These are phyloP conservation scores for Zaprionus ghesquierei DNA, from an alignment of 1,140 invertebrate species.

Conservation along the genomic window DNA sequence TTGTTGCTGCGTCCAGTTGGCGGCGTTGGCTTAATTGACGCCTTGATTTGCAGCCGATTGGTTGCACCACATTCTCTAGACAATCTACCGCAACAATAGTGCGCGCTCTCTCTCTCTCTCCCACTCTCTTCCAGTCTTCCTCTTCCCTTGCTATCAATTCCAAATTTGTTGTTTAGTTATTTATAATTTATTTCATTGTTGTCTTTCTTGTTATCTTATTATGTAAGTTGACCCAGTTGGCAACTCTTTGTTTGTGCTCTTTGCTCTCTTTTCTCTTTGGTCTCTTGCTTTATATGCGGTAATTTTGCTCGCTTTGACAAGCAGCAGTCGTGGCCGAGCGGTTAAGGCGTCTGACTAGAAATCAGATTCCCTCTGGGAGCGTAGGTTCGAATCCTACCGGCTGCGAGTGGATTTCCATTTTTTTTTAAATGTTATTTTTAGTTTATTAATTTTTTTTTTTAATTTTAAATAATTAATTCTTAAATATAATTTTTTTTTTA, in stretches of 20 bases:
- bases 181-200: constrained; percentile 5
- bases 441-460: background rate
- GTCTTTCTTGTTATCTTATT: background rate
- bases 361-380: constrained; percentile 92
- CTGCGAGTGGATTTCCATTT: constrained; percentile 83
- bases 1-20: constrained; percentile 36
- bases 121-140: background rate
- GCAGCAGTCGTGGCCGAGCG: constrained; percentile 86
- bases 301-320: background rate
- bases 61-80: constrained; percentile 20
- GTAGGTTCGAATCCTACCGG: constrained; percentile 93
- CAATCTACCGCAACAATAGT: background rate
- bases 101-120: background rate
- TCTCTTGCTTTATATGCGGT: background rate
- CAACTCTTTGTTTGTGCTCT: background rate
- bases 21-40: constrained; percentile 47
- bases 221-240: constrained; percentile 25
- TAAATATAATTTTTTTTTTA: background rate
- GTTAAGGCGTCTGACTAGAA: constrained; percentile 94
- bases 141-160: background rate
- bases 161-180: background rate
- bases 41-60: constrained; percentile 44
- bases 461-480: background rate
- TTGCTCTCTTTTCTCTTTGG: background rate
- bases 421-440: background rate